Evolutionary conservation across 2,797 vertebrate species (phyloP), one percentile per base, ranked within the genome.

Genomic region (Buceros bicornis): DNA sequence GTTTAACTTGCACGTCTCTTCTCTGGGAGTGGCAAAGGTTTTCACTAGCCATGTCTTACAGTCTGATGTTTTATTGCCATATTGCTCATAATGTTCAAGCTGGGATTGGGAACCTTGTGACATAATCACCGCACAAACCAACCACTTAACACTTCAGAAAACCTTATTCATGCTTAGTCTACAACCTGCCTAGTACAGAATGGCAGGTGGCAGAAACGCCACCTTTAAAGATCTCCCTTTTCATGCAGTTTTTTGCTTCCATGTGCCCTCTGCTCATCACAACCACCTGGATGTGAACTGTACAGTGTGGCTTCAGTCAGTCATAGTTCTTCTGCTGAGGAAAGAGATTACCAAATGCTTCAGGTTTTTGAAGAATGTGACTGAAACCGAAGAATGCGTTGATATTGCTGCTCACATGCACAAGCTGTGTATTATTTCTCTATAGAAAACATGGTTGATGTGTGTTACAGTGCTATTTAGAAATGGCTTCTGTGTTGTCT

Each of bases 141-240:
- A 29, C 67, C 17, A n/a, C 64, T 94, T 91, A 64, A 64, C 48
- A 26, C 66, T 86, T 91, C 72, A 93, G 51, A 73, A 87, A 86
- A 43, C 16, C 28, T 54, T 80, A n/a, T 47, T 76, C 21, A 28
- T 70, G 54, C 54, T 86, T 85, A n/a, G 18, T 58, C 67, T 73
- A 0, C 9, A 3, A 92, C 47, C 73, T 85, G 10, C 40, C 29
- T 76, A 54, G 48, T 25, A 42, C 28, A 25, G 37, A 40, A 42
- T 42, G 33, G 33, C 33, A 33, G 26, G 50, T 83, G 58, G 31
- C 69, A 72, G 48, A 91, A 91, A 56, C 0, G 2, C 12, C 10
- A 5, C 79, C n/a, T 92, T 84, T 53, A 51, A 91, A 71, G 25
- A 64, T 78, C 71, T 25, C 4, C 3, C 8, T 66, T 82, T 84